Base-by-base conservation (phyloP, 2,113 vertebrate genomes). In the Brachionichthys hirsutus region DNA sequence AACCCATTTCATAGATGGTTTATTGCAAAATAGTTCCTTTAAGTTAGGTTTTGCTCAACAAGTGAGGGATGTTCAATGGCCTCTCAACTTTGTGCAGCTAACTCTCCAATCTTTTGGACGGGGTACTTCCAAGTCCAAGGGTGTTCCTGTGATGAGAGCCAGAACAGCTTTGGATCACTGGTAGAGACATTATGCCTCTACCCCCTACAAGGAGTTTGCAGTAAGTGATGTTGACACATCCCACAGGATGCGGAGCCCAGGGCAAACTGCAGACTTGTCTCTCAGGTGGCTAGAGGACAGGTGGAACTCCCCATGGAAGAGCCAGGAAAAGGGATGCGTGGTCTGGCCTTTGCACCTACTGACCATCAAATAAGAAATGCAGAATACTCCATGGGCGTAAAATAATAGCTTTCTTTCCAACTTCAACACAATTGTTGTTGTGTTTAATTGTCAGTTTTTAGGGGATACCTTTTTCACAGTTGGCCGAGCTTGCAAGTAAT, bases 221-320 rank as follows among this genome's bases (percentile, higher is more conserved):
- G 46, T 18, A 18, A 48, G 51, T 6, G 19, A 11, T 38, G 57
- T 36, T 55, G 52, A 75, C 70, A 64, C 38, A 14, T 67, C 70
- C 73, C 81, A 54, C 19, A 1, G 50, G 66, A 40, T 12, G n/a
- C 43, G 61, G 38, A 70, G 54, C 55, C 65, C 2, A 1, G 43
- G 66, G 68, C 36, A 36, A 20, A 50, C 34, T 47, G 12, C 20
- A 22, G 60, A 72, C 42, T 70, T 70, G 60, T 67, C 67, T 75
- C 16, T 61, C 35, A 36, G 56, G 44, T 35, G 43, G 18, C 38
- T 30, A 0, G 35, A 54, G 41, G 57, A 82, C 19, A 54, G 13
- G 43, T 58, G 30, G 18, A 44, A 15, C 3, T 62, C 57, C 67
- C 60, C 8, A 0, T 34, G 47, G 58, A 55, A 49, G 44, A 51